phyloP scores from a whole-genome alignment of 1,140 invertebrate genomes.

The Drosophila serrata region DNA sequence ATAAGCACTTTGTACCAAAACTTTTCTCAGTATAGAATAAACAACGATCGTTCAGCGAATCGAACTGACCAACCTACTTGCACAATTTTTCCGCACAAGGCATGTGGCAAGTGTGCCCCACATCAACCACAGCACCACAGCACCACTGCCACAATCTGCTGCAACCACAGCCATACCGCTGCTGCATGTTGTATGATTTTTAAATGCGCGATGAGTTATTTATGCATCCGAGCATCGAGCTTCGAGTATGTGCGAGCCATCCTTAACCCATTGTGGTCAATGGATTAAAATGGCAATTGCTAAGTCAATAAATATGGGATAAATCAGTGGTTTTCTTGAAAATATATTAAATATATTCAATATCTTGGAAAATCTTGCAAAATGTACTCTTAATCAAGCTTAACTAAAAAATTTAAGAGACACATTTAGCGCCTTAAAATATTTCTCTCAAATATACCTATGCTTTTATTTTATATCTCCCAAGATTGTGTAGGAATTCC shows the following conservation, averaged over 20 bases:
- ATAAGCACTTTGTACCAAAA: accelerated
- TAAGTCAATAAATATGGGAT: constrained; percentile 12
- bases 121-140: constrained; percentile 63
- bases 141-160: constrained; percentile 11
- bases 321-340: background rate
- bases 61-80: constrained; percentile 79
- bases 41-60: constrained; percentile 14
- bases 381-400: background rate
- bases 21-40: constrained; percentile 13
- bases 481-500: background rate
- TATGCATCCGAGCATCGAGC: constrained; percentile 70
- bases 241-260: constrained; percentile 61
- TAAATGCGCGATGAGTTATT: constrained; percentile 84
- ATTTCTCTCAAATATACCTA: too few relatives aligned
- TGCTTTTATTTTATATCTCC: background rate
- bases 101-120: constrained; percentile 81
- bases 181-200: constrained; percentile 70
- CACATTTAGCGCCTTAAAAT: background rate
- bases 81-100: constrained; percentile 82
- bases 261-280: constrained; percentile 61
- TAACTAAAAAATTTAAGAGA: background rate
- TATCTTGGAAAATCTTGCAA: background rate
- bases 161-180: constrained; percentile 51
- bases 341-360: background rate
- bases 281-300: constrained; percentile 14